These are phyloP conservation scores for Malthinus flaveolus DNA, from an alignment of 2,888 invertebrate genomes.

Conservation along the genomic window DNA sequence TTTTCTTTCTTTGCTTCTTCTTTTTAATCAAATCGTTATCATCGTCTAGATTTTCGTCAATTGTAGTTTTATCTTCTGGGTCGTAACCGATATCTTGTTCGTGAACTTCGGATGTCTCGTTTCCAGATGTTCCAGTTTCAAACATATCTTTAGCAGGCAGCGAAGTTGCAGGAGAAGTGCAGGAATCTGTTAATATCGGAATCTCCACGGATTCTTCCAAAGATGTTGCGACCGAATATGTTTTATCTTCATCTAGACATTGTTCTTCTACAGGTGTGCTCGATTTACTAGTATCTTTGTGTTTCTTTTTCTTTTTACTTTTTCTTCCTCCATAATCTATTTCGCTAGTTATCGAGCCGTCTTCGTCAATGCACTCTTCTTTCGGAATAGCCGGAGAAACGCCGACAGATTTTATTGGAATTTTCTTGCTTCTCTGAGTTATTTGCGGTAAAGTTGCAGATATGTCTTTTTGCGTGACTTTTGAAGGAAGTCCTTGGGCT, in stretches of 20 bases:
- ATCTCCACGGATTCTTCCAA: slow-evolving; percentile 61
- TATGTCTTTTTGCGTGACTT: slow-evolving; percentile 47
- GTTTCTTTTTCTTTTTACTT: slow-evolving; percentile 69
- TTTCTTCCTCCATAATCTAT: slow-evolving; percentile 58
- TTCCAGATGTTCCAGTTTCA: slow-evolving; percentile 48
- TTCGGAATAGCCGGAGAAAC: slow-evolving; percentile 45
- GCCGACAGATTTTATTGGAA: slow-evolving; percentile 30
- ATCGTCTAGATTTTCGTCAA: slow-evolving; percentile 61
- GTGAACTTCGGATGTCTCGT: slow-evolving; percentile 52
- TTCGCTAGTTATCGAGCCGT: slow-evolving; percentile 49
- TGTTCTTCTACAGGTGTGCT: slow-evolving; percentile 28
- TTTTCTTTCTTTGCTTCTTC: slow-evolving; percentile 52
- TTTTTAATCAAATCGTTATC: slow-evolving; percentile 50
- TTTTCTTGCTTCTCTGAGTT: slow-evolving; percentile 11
- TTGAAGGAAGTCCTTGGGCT: slow-evolving; percentile 37
- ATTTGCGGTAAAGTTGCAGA: slow-evolving; percentile 44
- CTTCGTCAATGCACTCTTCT: slow-evolving; percentile 47
- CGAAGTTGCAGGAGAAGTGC: slow-evolving; percentile 58
- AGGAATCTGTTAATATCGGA: slow-evolving; percentile 55
- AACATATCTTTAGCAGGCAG: slow-evolving; percentile 58
- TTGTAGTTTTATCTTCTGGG: slow-evolving; percentile 68
- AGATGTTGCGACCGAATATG: slow-evolving; percentile 54
- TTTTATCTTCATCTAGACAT: slow-evolving; percentile 41
- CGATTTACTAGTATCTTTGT: slow-evolving; percentile 52
- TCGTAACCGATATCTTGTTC: slow-evolving; percentile 72